A percentile compares a stretch with the other conserved stretches of the same genome.
These are phyloP conservation scores for Spilogale gracilis DNA, from an alignment of 2,113 vertebrate genomes.

Conservation along the genomic window DNA sequence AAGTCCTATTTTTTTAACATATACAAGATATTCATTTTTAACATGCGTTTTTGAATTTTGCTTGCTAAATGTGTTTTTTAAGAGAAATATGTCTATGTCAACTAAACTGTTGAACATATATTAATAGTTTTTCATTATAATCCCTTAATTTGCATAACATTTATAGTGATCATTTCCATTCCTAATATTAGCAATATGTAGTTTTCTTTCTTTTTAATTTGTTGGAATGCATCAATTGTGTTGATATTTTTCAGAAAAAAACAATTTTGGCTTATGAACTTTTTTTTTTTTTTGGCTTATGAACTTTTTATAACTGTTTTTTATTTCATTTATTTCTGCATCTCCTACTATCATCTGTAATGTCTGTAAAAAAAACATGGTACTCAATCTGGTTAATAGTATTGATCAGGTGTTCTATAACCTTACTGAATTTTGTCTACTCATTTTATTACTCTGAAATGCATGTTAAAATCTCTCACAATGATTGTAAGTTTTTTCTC, in stretches of 20 bases:
- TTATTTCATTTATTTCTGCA: not conserved
- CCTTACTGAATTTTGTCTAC: not conserved
- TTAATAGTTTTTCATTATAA: not conserved
- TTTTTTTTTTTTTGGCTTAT: not conserved
- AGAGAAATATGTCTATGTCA: not conserved
- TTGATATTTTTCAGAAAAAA: not conserved
- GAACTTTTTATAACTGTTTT: not conserved
- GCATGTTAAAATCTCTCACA: not conserved
- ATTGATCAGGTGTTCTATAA: not conserved
- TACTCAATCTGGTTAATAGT: not conserved
- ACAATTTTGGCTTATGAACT: not conserved
- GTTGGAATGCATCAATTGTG: not conserved
- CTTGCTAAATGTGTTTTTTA: not conserved
- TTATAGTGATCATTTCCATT: not conserved
- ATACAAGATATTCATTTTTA: not conserved
- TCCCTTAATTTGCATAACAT: not conserved
- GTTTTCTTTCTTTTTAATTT: not conserved
- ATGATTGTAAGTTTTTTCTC: not conserved
- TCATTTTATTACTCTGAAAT: not conserved
- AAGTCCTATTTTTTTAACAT: not conserved
- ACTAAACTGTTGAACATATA: not conserved
- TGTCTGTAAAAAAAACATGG: not conserved
- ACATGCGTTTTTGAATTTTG: not conserved
- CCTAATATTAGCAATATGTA: not conserved
- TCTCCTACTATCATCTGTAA: not conserved